Base-by-base conservation (phyloP, 53 echinoderm and acorn worm species). In the Holothuria leucospilota region DNA sequence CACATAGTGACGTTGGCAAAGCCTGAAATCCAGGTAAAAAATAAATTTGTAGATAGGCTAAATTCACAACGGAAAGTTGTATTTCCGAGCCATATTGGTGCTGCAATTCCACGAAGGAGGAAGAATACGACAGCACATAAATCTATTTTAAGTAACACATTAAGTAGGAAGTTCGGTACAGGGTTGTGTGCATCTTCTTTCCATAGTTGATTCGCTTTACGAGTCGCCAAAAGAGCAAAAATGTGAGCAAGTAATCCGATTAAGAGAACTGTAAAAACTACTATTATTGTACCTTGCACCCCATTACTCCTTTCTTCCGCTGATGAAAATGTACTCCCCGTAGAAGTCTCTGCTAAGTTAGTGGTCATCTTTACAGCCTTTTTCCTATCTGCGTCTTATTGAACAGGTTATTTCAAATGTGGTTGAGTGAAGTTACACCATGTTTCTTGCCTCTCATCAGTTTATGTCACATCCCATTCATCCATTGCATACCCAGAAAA, bases 201-300 rank as follows among this genome's bases (percentile, higher is more conserved):
- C 78, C 78, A 78, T 13, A 52, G 26, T 24, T 78, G 41, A 0
- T 28, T 56, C 20, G 90, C 78, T 23, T 68, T 85, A 10, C 78
- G 78, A 13, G 93, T 93, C 15, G 86, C 86, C 73, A 91, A 79
- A 63, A 90, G 63, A 49, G 91, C 91, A 42, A 93, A 28, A 28
- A 82, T 26, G 46, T 91, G 91, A 60, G 86, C 91, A 23, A 93
- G 49, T 72, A 93, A 81, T 18, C 91, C 93, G n/a, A 93, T 26
- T 15, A 82, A 6, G 29, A 93, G 82, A 0, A 82, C 12, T 51
- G 59, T 24, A 0, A 58, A 2, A 23, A 78, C 25, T n/a, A 78
- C 27, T 4, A 25, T 10, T 26, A 58, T 52, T 12, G 78, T 78
- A 56, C 56, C 18, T 56, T 16, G 56, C 18, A 56, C 56, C 0